These are phyloP conservation scores for Hozukius guyotensis DNA, from an alignment of 2,797 vertebrate genomes.

Conservation along the genomic window DNA sequence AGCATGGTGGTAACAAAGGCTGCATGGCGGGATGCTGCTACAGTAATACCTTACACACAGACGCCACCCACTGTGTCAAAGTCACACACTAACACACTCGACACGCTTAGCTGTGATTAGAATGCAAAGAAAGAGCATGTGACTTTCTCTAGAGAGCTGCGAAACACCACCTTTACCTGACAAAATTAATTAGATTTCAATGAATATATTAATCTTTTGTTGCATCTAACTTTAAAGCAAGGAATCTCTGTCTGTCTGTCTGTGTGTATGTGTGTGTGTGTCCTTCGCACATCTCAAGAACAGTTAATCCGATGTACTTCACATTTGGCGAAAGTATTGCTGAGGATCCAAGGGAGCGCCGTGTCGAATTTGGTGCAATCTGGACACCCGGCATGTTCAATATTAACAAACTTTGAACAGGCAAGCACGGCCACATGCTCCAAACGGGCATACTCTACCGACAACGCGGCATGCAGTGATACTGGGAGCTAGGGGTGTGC, in stretches of 20 bases:
- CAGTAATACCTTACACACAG: conserved; percentile 40
- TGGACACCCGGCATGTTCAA: neutral
- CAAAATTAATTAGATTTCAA: neutral
- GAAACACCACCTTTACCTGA: neutral
- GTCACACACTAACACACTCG: conserved; percentile 38
- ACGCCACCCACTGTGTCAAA: conserved; percentile 55
- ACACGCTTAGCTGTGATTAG: conserved; percentile 30
- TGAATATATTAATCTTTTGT: neutral
- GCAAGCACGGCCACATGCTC: no score
- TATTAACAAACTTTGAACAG: no score
- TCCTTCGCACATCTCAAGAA: neutral
- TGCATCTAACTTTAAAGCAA: neutral
- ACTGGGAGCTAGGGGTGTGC: no score
- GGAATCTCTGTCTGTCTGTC: neutral
- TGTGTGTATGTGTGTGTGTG: neutral
- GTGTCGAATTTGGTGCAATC: neutral
- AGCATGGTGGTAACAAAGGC: conserved; percentile 50
- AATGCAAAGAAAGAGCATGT: neutral
- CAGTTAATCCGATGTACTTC: neutral
- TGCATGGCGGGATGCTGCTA: conserved; percentile 25
- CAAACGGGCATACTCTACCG: no score
- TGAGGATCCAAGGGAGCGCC: neutral
- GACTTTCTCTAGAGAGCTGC: neutral
- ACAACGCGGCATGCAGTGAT: no score
- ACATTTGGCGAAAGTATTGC: neutral